Base-by-base conservation (phyloP, 2,797 vertebrate species). In the Muscicapa striata region DNA sequence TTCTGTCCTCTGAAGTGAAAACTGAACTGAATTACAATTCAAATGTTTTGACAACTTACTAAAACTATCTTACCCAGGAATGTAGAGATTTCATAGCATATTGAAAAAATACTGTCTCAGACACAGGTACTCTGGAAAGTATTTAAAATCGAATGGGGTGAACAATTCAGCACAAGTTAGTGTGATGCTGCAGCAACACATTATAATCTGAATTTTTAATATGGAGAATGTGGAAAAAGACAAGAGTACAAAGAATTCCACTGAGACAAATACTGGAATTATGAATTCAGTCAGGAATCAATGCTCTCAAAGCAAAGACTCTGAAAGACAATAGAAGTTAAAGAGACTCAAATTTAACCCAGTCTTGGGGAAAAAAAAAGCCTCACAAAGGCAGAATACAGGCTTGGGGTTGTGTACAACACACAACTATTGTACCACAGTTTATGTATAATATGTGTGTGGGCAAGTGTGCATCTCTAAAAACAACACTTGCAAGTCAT, bases 351-450 rank as follows among this genome's bases (percentile, higher is more conserved):
- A 29, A 85, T 78, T 68, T 36, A 84, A n/a, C 10, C 17, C 54
- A 48, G 2, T 58, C 18, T 11, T 34, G 16, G 3, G 0, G 1
- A 6, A n/a, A 46, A 58, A 58, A 55, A 64, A 52, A 9, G 10
- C 17, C 34, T 62, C 34, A 38, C 18, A 69, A 86, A 75, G 36
- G 29, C 41, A 78, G 26, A 78, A 59, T 38, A 21, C 18, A 72
- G 21, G 23, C 20, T 61, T 27, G 43, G 32, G 34, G 10, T 13
- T 64, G 26, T 58, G 13, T 49, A 74, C 10, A 70, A 29, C 21
- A 55, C 14, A 36, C 16, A 82, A 9, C 6, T 57, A 6, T 18
- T 6, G 5, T 13, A 43, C 26, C 26, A 62, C 2, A 20, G 15
- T 34, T 67, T 34, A 48, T 16, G 10, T 23, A 3, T 21, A 84